Base-by-base conservation (phyloP, 1,140 invertebrate genomes). In the Andricus grossulariae region DNA sequence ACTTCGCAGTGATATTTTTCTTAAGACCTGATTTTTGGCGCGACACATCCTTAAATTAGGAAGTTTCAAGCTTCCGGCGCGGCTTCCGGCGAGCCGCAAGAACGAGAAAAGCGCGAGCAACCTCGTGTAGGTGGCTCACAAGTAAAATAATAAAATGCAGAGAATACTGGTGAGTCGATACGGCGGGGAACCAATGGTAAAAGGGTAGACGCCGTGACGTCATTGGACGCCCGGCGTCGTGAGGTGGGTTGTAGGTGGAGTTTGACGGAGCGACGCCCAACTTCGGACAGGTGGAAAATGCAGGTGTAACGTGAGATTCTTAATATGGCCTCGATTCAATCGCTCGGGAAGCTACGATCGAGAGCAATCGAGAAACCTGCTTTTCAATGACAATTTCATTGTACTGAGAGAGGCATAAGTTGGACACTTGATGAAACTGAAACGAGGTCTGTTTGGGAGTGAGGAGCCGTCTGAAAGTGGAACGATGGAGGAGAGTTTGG, bases 131-230 rank as follows among this genome's bases (percentile, higher is more conserved):
- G 80, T 82, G 80, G 81, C 79, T 84, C 80, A 80, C 83, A 82
- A 84, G 83, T 80, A 76, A 79, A 84, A 84, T 84, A 84, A 82
- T 84, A 84, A 84, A 84, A 84, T 84, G 82, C 76, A 82, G 77
- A 79, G 80, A 78, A 71, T 71, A 71, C 60, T 71, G 50, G 77
- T 73, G 76, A 72, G 51, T 54, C 55, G 75, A 76, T 80, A 74
- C 79, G 81, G 83, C 75, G 83, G 83, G 79, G 81, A 80, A 81
- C 83, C 83, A 84, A 84, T 84, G 80, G 66, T 76, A 80, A 82
- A 80, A 32, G 16, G 25, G 60, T 39, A 66, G 79, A 81, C 74
- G 71, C 77, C 76, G 81, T 80, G 82, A 72, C 78, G 78, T 49
- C 73, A 81, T 81, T 73, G 79, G 76, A 78, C 74, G 77, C 81